Base-by-base conservation (phyloP, 2,888 invertebrate species). In the Hypomecis punctinalis region DNA sequence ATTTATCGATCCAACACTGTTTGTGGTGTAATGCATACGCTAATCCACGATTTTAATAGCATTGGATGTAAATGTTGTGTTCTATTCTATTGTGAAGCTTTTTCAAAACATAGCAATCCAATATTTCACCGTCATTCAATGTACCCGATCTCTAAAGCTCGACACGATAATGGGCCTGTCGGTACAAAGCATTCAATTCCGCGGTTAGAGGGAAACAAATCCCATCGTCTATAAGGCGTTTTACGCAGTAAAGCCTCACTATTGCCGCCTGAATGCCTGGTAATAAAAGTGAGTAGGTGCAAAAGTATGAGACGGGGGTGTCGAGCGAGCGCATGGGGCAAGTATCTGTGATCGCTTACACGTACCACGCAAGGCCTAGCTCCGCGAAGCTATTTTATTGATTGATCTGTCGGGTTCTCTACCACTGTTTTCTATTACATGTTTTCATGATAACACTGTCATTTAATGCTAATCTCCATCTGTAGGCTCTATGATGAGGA, bases 321-420 rank as follows among this genome's bases (percentile, higher is more conserved):
- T 90, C 89, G 91, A 91, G 90, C 87, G 77, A 84, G 74, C 87
- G 90, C 85, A 72, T 76, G 74, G 85, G 88, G 83, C 89, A 86
- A 90, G 90, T 91, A 91, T 89, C 85, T 89, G 88, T 91, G 89
- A 91, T 82, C 82, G 93, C 93, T 93, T 93, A 92, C 93, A 92
- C 91, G 80, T 85, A 85, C 87, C 93, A 93, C 92, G 92, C 92
- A 91, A 90, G 84, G 90, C 91, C 91, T 88, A 88, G 89, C 91
- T 89, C 91, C 84, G 89, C 81, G 90, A 90, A 91, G 87, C 91
- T 91, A 86, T 74, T 11, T 64, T 84, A 80, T 80, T 77, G 82
- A 89, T 83, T 81, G 81, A 87, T 86, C 86, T 89, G 75, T 89
- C 85, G 89, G 90, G 87, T 84, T 89, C 84, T 89, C 69, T 84